Evolutionary conservation across 2,888 invertebrate species (phyloP), one percentile per base, ranked within the genome.

Genomic region (Ecliptopera silaceata): DNA sequence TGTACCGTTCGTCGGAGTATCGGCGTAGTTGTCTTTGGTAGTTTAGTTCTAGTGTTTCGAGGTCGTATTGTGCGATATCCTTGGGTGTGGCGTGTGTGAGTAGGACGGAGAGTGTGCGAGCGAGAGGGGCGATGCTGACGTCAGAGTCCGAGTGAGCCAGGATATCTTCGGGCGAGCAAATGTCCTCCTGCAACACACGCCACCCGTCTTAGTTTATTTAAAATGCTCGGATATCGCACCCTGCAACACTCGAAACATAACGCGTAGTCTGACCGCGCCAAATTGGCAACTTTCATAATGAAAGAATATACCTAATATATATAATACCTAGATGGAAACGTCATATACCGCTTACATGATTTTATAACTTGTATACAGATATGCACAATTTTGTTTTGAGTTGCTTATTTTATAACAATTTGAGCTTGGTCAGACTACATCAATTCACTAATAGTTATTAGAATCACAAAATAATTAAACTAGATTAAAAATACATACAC

Each of bases 161-260:
- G 80, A 93, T 83, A 80, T 93, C 93, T 79, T 91, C 92, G 84
- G 93, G 89, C 89, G 92, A 91, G 88, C 94, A 93, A 88, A 94
- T 87, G 88, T 87, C 90, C 90, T 93, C 93, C 93, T 94, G 94
- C 93, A 94, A 94, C 93, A 93, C 91, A 92, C 91, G 92, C 91
- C 92, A 91, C 87, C 85, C 86, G 73, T 78, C 81, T 85, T 85
- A 83, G 80, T 82, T 72, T 80, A 77, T 74, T 65, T 68, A 65
- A 59, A 71, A 74, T 71, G 73, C 81, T 80, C 80, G 69, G 80
- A 85, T 86, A 83, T 77, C 79, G 72, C 80, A 79, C 84, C 87
- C 89, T 87, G 87, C 71, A 84, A 86, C 81, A 84, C 75, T 82
- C 75, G 68, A 74, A 80, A 81, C 58, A 60, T 48, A 70, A 69